A percentile compares a stretch with the other conserved stretches of the same genome.
Evolutionary conservation across 2,113 vertebrate species (phyloP).

Genomic region (Thamnophis sirtalis): DNA sequence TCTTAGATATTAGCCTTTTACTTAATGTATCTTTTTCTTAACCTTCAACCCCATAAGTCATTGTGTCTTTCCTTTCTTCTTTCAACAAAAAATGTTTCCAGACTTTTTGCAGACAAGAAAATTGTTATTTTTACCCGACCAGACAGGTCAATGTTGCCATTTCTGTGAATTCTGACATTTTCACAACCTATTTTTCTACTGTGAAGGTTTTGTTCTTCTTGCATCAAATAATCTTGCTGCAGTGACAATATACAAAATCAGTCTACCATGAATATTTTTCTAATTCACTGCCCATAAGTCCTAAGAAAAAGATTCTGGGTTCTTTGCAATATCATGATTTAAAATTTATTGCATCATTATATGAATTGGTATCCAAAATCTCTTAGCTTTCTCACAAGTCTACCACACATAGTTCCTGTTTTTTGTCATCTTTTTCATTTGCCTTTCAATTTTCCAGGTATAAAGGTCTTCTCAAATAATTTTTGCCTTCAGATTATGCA

Average conservation of each 20-base stretch:
- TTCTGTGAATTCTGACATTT: not conserved
- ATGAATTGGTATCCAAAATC: not conserved
- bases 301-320: not conserved
- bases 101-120: not conserved
- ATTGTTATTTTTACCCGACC: not conserved
- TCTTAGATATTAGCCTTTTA: not conserved
- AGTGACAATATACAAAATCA: not conserved
- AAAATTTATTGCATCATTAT: not conserved
- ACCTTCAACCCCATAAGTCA: not conserved
- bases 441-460: not conserved
- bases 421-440: not conserved
- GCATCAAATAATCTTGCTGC: not conserved
- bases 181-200: not conserved
- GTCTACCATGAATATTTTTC: not conserved
- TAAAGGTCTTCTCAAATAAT: not conserved
- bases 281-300: not conserved
- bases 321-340: not conserved
- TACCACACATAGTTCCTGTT: not conserved
- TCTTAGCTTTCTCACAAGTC: not conserved
- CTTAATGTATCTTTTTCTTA: not conserved
- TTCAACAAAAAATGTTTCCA: not conserved
- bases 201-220: not conserved
- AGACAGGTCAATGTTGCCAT: not conserved
- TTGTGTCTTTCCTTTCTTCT: not conserved
- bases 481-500: not conserved